phyloP scores from a whole-genome alignment of 2,888 invertebrate genomes.

The Ormyrus nitidulus region DNA sequence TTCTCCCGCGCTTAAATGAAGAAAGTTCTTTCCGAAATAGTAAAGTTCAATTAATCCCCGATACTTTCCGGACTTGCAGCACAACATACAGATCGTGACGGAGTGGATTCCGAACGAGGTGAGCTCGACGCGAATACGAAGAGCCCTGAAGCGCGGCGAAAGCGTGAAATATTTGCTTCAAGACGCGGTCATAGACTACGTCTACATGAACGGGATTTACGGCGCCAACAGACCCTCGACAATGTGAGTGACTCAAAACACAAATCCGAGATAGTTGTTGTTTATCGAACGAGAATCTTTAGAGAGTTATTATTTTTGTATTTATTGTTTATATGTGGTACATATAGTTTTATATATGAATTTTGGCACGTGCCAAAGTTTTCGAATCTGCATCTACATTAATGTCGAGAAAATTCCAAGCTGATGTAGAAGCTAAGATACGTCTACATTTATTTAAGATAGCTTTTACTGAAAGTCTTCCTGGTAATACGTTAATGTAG shows the following conservation, averaged over 20 bases:
- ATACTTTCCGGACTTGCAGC: slow-evolving; percentile 75
- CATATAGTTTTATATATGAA: not conserved
- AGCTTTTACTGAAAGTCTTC: too few species aligned
- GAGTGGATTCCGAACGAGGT: slow-evolving; percentile 97
- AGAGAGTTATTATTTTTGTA: slow-evolving; percentile 43
- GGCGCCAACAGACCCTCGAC: slow-evolving; percentile 72
- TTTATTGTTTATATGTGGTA: slow-evolving; percentile 22
- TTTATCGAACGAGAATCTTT: slow-evolving; percentile 38
- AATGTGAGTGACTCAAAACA: slow-evolving; percentile 49
- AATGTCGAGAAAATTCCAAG: slow-evolving; percentile 5
- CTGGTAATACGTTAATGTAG: not conserved
- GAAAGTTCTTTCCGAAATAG: not conserved
- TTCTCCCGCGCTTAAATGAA: not conserved
- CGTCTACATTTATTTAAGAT: not conserved
- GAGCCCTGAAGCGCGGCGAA: slow-evolving; percentile 85
- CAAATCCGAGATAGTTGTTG: slow-evolving; percentile 23
- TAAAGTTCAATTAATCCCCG: slow-evolving; percentile 6
- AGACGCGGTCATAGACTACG: slow-evolving; percentile 89
- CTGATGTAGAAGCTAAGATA: not conserved
- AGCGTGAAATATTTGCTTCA: slow-evolving; percentile 91
- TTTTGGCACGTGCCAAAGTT: slow-evolving; percentile 8
- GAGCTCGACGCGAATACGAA: slow-evolving; percentile 92
- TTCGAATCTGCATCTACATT: slow-evolving; percentile 1
- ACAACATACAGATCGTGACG: slow-evolving; percentile 90
- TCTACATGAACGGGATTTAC: slow-evolving; percentile 84